phyloP scores from a whole-genome alignment of 2,113 vertebrate species.

The Crotophaga sulcirostris region DNA sequence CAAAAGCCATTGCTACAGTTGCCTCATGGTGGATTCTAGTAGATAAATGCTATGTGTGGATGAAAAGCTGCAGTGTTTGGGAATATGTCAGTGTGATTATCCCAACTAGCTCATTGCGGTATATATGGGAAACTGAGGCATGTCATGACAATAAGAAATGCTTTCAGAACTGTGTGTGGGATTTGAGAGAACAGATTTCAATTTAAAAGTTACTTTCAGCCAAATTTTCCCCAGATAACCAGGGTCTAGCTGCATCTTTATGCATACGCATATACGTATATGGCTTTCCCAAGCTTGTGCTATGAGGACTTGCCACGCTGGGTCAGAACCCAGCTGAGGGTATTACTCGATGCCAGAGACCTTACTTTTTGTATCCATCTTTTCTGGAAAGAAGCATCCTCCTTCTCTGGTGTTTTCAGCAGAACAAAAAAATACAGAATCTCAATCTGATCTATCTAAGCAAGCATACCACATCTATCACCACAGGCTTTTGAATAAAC shows the following conservation, averaged over 20 bases:
- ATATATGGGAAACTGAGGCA: neutral
- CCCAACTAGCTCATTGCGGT: neutral
- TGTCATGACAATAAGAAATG: neutral
- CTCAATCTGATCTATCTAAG: slow-evolving; percentile 29
- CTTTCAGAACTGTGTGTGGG: neutral
- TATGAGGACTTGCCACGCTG: neutral
- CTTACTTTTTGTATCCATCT: neutral
- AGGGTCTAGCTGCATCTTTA: neutral
- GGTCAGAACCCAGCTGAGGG: neutral
- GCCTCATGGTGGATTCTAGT: neutral
- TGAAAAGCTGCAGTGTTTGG: neutral
- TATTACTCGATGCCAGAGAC: neutral
- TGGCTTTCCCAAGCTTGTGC: neutral
- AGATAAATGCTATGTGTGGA: neutral
- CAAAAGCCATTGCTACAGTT: neutral
- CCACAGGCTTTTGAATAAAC: slow-evolving; percentile 51
- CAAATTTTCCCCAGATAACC: neutral
- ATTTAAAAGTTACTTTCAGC: neutral
- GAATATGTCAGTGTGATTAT: neutral
- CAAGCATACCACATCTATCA: slow-evolving; percentile 47
- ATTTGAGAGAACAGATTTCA: neutral
- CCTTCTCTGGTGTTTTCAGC: neutral
- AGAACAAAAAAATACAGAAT: neutral
- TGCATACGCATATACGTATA: neutral
- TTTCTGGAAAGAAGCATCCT: slow-evolving; percentile 11